Evolutionary conservation across 2,113 vertebrate species (phyloP), one percentile per base, ranked within the genome.

Genomic region (Ochotona princeps): DNA sequence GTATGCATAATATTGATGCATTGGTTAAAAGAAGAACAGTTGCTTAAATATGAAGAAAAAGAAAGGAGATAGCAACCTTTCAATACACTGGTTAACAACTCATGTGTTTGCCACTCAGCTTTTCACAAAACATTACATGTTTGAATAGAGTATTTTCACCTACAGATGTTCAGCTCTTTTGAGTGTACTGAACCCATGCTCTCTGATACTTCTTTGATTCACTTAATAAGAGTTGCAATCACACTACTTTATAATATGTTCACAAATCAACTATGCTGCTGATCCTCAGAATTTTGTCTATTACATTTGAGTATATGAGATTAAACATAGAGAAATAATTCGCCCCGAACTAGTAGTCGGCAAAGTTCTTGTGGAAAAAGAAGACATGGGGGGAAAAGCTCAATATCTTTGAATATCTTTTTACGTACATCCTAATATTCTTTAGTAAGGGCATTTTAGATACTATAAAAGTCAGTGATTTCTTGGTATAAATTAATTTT

Each of bases 211-310:
- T 92, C 72, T 65, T 44, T 85, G 13, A 66, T 61, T 91, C 69
- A 81, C 18, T 90, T 95, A 92, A 75, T 70, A 88, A 72, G 20
- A 91, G 7, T 2, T 81, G 20, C 26, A 66, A 91, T 65, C 72
- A 66, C 47, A 83, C 3, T 70, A 87, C 70, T 85, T 92, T 70
- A 75, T 35, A 92, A 90, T 83, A 81, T 3, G 65, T 67, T 65
- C 38, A 44, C 38, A 88, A 90, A 87, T 85, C 35, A 54, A 95
- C 12, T 44, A 15, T 79, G 21, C n/a, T 91, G 17, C 67, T 89
- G 7, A 91, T 73, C 32, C 35, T 93, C 70, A 73, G 21, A 94
- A 70, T 79, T 93, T 93, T 94, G 73, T 63, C 60, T 94, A 82
- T 76, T 88, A 73, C 21, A 73, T 25, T 47, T 82, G 20, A 69